Evolutionary conservation across 2,888 invertebrate genomes (phyloP).

Genomic region (Sphaeridia pumilis): DNA sequence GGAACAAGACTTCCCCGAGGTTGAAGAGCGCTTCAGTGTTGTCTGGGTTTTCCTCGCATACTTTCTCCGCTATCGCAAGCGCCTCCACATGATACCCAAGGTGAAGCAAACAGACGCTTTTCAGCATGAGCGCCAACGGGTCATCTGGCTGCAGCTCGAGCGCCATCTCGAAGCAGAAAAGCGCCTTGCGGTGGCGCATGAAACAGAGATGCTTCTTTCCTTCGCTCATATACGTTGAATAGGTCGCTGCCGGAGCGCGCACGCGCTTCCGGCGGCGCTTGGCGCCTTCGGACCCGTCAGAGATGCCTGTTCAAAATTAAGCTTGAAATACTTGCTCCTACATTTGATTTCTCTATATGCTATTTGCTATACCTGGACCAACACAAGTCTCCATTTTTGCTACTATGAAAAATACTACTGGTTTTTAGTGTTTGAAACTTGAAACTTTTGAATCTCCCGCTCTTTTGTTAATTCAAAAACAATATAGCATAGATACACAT

Average conservation of each 20-base stretch:
- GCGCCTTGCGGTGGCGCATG: conserved; percentile 4
- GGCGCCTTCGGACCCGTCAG: too few species aligned
- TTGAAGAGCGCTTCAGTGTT: conserved; percentile 4
- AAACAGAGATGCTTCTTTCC: conserved; percentile 4
- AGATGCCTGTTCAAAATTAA: too few species aligned
- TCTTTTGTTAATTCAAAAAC: too few species aligned
- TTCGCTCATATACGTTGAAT: conserved; percentile 6
- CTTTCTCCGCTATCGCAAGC: conserved; percentile 5
- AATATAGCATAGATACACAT: too few species aligned
- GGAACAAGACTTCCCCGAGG: conserved; percentile 10
- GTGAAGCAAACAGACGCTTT: conserved; percentile 13
- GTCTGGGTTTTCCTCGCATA: neutral
- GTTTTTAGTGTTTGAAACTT: too few species aligned
- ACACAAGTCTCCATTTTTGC: too few species aligned
- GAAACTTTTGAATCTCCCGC: too few species aligned
- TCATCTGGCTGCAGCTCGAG: conserved; percentile 6
- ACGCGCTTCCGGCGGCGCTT: neutral
- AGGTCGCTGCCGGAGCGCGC: neutral
- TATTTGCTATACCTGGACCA: too few species aligned
- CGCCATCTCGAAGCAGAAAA: conserved; percentile 5
- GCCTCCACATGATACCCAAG: conserved; percentile 8
- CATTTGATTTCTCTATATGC: too few species aligned
- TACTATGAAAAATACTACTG: too few species aligned
- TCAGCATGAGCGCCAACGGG: conserved; percentile 7
- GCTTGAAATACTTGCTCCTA: too few species aligned